Evolutionary conservation across 2,888 invertebrate genomes (phyloP).

Genomic region (Heliconius hortense): DNA sequence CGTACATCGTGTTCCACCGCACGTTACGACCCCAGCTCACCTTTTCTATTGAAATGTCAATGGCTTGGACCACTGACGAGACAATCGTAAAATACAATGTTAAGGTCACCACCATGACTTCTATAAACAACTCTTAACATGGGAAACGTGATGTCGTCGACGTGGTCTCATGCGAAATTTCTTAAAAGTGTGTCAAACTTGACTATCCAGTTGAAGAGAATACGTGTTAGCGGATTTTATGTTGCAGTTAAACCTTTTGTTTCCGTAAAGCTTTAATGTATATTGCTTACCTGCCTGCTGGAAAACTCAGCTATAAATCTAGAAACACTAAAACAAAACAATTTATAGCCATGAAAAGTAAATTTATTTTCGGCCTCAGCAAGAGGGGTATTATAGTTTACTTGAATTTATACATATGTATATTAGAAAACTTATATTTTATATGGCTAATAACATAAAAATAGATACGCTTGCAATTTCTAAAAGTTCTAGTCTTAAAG

Average conservation of each 20-base stretch:
- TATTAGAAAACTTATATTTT: not conserved
- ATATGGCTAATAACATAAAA: not conserved
- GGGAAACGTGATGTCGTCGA: slow-evolving; percentile 76
- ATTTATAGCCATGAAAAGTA: slow-evolving; percentile 14
- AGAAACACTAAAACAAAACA: slow-evolving; percentile 21
- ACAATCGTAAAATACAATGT: slow-evolving; percentile 81
- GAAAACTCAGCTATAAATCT: slow-evolving; percentile 18
- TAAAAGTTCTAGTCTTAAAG: not conserved
- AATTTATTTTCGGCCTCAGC: slow-evolving; percentile 1
- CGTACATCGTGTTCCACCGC: slow-evolving; percentile 68
- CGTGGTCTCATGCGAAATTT: slow-evolving; percentile 61
- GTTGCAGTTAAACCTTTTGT: slow-evolving; percentile 34
- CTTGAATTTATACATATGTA: not conserved
- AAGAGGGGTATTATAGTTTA: not conserved
- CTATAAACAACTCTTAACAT: slow-evolving; percentile 79
- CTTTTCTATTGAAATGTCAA: slow-evolving; percentile 81
- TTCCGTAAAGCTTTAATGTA: slow-evolving; percentile 31
- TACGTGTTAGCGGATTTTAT: slow-evolving; percentile 51
- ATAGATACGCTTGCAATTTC: not conserved
- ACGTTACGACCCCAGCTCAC: slow-evolving; percentile 76
- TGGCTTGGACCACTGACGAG: slow-evolving; percentile 75
- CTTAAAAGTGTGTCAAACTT: slow-evolving; percentile 75
- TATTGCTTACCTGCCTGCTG: slow-evolving; percentile 9
- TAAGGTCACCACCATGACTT: slow-evolving; percentile 81
- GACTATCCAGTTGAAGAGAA: slow-evolving; percentile 58